These are phyloP conservation scores for Psilopsiagon aurifrons DNA, from an alignment of 2,113 vertebrate genomes.

Conservation along the genomic window DNA sequence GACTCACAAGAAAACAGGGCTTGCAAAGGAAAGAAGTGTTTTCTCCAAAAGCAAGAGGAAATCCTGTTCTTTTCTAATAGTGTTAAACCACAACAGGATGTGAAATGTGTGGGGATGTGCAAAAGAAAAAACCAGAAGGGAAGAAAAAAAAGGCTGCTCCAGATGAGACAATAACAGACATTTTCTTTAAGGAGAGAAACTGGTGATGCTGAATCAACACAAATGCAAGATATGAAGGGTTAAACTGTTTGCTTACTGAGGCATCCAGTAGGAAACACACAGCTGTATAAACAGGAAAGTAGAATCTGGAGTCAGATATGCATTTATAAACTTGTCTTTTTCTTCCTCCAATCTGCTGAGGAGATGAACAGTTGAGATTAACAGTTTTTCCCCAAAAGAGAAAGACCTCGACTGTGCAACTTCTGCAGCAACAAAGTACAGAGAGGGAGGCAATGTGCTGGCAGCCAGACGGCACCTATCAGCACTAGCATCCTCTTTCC, in stretches of 20 bases:
- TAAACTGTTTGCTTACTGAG: background rate
- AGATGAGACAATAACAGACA: background rate
- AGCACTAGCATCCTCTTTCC: background rate
- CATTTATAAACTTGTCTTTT: conserved; percentile 12
- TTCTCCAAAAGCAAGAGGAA: background rate
- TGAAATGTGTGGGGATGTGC: background rate
- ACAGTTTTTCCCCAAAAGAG: background rate
- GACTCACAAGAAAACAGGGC: background rate
- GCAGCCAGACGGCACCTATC: background rate
- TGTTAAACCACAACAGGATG: background rate
- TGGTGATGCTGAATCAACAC: background rate
- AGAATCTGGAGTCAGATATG: background rate
- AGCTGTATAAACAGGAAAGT: conserved; percentile 61
- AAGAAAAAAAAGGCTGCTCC: background rate
- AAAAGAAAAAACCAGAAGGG: background rate
- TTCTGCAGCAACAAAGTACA: background rate
- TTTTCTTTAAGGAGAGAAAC: background rate
- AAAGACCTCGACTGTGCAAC: background rate
- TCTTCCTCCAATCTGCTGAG: background rate
- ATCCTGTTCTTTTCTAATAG: background rate
- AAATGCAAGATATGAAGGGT: background rate
- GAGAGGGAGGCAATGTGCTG: background rate
- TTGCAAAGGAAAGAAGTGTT: background rate
- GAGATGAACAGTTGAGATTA: background rate
- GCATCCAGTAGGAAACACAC: background rate